Evolutionary conservation across 2,888 invertebrate genomes (phyloP).

Genomic region (Teleiodes luculella): DNA sequence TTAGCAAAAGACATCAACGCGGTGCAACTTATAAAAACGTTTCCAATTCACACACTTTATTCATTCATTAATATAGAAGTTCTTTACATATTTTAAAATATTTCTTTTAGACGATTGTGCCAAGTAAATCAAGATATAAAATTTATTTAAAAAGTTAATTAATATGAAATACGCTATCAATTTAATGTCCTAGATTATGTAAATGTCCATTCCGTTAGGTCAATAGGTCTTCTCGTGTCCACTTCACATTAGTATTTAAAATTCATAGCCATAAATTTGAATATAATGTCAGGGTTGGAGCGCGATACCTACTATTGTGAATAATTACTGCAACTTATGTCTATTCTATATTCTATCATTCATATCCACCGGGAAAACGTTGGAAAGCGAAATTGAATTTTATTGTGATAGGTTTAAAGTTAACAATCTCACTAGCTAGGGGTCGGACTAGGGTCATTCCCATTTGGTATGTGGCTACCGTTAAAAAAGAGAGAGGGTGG

Average conservation of each 20-base stretch:
- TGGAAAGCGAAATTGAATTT: slow-evolving; percentile 36
- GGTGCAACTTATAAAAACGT: background rate
- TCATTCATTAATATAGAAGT: background rate
- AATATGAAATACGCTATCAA: background rate
- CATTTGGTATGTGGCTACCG: background rate
- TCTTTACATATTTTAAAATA: background rate
- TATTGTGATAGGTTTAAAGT: slow-evolving; percentile 38
- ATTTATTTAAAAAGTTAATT: background rate
- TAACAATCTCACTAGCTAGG: slow-evolving; percentile 36
- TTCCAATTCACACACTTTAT: too few species aligned
- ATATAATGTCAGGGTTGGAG: slow-evolving; percentile 44
- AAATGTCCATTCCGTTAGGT: background rate
- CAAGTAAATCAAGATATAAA: too few species aligned
- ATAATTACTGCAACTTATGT: slow-evolving; percentile 69
- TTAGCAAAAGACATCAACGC: slow-evolving; percentile 1
- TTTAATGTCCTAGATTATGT: background rate
- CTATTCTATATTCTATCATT: slow-evolving; percentile 41
- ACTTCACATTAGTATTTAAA: slow-evolving; percentile 8
- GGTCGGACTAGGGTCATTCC: slow-evolving; percentile 26
- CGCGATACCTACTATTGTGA: slow-evolving; percentile 57
- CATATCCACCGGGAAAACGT: slow-evolving; percentile 21
- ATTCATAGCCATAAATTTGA: slow-evolving; percentile 39
- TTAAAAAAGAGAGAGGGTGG: too few species aligned
- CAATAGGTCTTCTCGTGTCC: slow-evolving; percentile 9
- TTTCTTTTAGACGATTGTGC: too few species aligned